A percentile compares a stretch with the other conserved stretches of the same genome.
These are phyloP conservation scores for Apodemia zela DNA, from an alignment of 2,888 invertebrate species.

Conservation along the genomic window DNA sequence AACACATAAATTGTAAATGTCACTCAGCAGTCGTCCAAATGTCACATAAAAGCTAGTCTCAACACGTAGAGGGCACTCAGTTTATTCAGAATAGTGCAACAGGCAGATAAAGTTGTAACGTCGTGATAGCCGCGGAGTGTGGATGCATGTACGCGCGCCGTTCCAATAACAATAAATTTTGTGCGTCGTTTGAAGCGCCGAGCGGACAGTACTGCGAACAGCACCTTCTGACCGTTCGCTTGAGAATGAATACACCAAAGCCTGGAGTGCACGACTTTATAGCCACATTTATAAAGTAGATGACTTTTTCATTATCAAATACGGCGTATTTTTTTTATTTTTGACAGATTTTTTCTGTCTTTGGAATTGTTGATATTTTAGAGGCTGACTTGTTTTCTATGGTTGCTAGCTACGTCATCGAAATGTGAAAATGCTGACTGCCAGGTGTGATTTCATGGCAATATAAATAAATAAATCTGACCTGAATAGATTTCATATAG, in stretches of 20 bases:
- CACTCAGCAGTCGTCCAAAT: slow-evolving; percentile 34
- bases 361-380: too few species aligned
- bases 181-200: slow-evolving; percentile 72
- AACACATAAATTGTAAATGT: slow-evolving; percentile 30
- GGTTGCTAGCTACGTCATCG: too few species aligned
- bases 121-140: slow-evolving; percentile 77
- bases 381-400: too few species aligned
- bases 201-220: slow-evolving; percentile 34
- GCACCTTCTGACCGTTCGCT: slow-evolving; percentile 22
- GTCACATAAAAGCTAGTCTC: slow-evolving; percentile 35
- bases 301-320: slow-evolving; percentile 9
- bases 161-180: slow-evolving; percentile 79
- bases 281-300: slow-evolving; percentile 9
- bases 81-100: slow-evolving; percentile 41
- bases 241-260: slow-evolving; percentile 26
- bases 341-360: too few species aligned
- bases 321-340: neutral
- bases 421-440: too few species aligned
- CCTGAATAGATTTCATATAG: too few species aligned
- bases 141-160: slow-evolving; percentile 76
- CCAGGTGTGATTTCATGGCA: too few species aligned
- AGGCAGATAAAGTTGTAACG: slow-evolving; percentile 69
- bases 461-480: too few species aligned
- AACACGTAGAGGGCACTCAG: slow-evolving; percentile 33
- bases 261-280: slow-evolving; percentile 3